phyloP scores from a whole-genome alignment of 1,140 invertebrate species.

The Lycorma delicatula region DNA sequence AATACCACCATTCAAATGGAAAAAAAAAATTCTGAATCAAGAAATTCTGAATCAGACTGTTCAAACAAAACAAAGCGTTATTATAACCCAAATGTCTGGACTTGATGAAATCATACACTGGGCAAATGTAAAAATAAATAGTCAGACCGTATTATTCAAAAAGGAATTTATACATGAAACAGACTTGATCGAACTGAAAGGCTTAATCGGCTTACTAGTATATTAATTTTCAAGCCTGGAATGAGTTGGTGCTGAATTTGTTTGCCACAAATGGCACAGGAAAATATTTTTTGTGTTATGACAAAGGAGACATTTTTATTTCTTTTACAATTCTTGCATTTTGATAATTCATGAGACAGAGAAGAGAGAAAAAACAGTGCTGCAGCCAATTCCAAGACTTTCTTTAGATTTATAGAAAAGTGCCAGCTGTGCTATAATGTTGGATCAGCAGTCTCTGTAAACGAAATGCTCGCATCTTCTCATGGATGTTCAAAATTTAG shows the following conservation, averaged over 20 bases:
- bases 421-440: too few relatives aligned
- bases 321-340: slow-evolving; percentile 18
- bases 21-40: slow-evolving; percentile 18
- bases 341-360: slow-evolving; percentile 23
- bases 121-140: slow-evolving; percentile 3
- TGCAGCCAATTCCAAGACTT: not conserved
- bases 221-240: not conserved
- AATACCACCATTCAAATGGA: slow-evolving; percentile 15
- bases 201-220: not conserved
- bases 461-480: slow-evolving; percentile 39
- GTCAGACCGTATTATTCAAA: not conserved
- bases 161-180: not conserved
- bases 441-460: slow-evolving; percentile 26
- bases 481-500: slow-evolving; percentile 24
- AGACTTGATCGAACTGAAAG: slow-evolving; percentile 1
- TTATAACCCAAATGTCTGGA: not conserved
- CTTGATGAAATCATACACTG: not conserved
- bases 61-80: not conserved
- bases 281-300: slow-evolving; percentile 21
- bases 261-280: slow-evolving; percentile 24
- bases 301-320: slow-evolving; percentile 20
- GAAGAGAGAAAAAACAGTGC: slow-evolving; percentile 20
- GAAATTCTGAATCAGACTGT: too few relatives aligned
- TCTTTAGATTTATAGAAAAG: slow-evolving; percentile 23
- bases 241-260: slow-evolving; percentile 2